These are phyloP conservation scores for Calyptomena viridis DNA, from an alignment of 2,113 vertebrate genomes.

Conservation along the genomic window DNA sequence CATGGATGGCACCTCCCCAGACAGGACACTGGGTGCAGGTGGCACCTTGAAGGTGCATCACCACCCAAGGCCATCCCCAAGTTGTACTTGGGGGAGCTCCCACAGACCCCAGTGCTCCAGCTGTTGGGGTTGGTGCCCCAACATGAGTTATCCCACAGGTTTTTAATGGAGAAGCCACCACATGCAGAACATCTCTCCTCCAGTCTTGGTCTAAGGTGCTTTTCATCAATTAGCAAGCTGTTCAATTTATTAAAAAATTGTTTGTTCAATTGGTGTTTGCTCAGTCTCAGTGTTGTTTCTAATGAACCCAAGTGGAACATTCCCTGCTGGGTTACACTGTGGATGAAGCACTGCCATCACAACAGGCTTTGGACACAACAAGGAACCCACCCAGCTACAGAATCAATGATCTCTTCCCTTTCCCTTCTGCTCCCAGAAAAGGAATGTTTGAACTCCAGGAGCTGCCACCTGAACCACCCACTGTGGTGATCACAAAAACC, in stretches of 20 bases:
- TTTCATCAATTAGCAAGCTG: background rate
- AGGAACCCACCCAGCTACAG: background rate
- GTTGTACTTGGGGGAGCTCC: background rate
- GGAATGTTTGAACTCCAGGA: background rate
- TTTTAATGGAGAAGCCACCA: background rate
- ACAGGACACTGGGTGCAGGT: rapidly evolving
- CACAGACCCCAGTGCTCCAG: rapidly evolving
- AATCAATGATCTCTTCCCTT: background rate
- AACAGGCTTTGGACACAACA: rapidly evolving
- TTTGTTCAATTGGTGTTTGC: background rate
- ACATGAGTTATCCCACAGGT: rapidly evolving
- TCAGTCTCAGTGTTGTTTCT: rapidly evolving
- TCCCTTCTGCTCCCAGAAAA: background rate
- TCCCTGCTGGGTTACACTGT: background rate
- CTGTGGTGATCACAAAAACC: rapidly evolving
- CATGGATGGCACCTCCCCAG: rapidly evolving
- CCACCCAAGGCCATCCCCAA: background rate
- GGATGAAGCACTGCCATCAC: background rate
- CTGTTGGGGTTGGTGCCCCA: background rate
- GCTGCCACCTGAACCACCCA: background rate
- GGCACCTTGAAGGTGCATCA: rapidly evolving
- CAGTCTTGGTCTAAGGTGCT: background rate
- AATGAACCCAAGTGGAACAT: background rate
- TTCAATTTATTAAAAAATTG: background rate
- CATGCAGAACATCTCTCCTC: rapidly evolving